Conservation (phyloP, 2,888 invertebrate species). For the Elgonia sp. region DNA sequence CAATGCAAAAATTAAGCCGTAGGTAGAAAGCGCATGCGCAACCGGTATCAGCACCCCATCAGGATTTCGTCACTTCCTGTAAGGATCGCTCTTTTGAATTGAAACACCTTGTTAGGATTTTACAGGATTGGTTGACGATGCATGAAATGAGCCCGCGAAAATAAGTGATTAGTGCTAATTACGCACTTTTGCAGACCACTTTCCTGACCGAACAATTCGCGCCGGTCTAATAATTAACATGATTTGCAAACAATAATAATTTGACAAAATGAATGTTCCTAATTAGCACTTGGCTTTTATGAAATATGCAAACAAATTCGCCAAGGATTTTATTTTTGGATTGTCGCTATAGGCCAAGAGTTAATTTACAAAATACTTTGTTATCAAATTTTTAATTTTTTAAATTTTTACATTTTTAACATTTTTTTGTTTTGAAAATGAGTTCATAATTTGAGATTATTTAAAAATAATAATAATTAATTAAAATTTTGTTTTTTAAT, state of each 20-base stretch:
- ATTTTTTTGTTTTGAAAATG: too few species aligned
- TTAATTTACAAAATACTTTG: too few species aligned
- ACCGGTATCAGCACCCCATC: neutral
- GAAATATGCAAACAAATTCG: too few species aligned
- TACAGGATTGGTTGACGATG: conserved; percentile 27
- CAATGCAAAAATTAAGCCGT: conserved; percentile 36
- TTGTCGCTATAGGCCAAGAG: too few species aligned
- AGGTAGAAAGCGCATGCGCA: conserved; percentile 46
- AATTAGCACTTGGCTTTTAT: neutral
- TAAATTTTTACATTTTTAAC: too few species aligned
- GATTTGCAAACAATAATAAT: conserved; percentile 19
- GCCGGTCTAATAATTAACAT: conserved; percentile 49
- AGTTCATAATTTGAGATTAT: too few species aligned
- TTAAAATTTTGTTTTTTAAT: too few species aligned
- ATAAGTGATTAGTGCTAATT: conserved; percentile 43
- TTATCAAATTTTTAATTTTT: too few species aligned
- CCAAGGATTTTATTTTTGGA: neutral
- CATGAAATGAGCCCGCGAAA: conserved; percentile 40
- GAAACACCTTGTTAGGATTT: conserved; percentile 12
- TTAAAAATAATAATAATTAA: too few species aligned
- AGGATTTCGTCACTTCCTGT: conserved; percentile 62
- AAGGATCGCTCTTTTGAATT: conserved; percentile 40
- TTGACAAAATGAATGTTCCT: conserved; percentile 30
- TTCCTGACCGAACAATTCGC: conserved; percentile 30
- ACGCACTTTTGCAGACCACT: conserved; percentile 27